Evolutionary conservation across 2,113 vertebrate species (phyloP).

Genomic region (Lichenostomus cassidix): DNA sequence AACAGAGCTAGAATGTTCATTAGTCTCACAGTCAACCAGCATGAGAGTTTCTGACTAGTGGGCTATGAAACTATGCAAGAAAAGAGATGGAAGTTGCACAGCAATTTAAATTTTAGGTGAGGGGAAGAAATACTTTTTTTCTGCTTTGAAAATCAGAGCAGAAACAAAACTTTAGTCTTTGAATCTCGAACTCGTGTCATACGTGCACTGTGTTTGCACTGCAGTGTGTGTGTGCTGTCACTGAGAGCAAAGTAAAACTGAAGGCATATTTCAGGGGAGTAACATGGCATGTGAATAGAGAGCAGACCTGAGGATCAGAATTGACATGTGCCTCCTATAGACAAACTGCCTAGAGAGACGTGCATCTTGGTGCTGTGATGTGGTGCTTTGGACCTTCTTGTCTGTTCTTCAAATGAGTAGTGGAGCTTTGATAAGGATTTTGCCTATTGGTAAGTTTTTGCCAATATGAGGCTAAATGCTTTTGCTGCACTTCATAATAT

Average conservation of each 20-base stretch:
- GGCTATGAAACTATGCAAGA: not conserved
- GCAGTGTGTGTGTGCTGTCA: not conserved
- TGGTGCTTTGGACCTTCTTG: not conserved
- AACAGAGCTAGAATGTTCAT: not conserved
- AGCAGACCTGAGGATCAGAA: not conserved
- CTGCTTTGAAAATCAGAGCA: not conserved
- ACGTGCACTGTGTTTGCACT: not conserved
- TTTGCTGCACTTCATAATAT: not conserved
- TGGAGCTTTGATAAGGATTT: not conserved
- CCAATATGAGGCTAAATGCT: not conserved
- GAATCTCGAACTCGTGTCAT: not conserved
- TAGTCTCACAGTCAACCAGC: not conserved
- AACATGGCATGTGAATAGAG: fast-evolving
- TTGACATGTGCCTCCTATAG: not conserved
- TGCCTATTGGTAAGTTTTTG: not conserved
- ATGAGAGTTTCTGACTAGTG: not conserved
- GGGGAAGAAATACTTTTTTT: not conserved
- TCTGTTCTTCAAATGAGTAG: not conserved
- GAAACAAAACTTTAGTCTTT: not conserved
- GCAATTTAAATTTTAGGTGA: not conserved
- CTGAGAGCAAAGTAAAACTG: not conserved
- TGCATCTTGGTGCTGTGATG: not conserved
- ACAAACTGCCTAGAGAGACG: not conserved
- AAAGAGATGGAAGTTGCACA: not conserved
- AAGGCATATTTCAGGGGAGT: not conserved